Evolutionary conservation across 2,113 vertebrate species (phyloP), one percentile per base, ranked within the genome.

Genomic region (Acrocephalus kingi): DNA sequence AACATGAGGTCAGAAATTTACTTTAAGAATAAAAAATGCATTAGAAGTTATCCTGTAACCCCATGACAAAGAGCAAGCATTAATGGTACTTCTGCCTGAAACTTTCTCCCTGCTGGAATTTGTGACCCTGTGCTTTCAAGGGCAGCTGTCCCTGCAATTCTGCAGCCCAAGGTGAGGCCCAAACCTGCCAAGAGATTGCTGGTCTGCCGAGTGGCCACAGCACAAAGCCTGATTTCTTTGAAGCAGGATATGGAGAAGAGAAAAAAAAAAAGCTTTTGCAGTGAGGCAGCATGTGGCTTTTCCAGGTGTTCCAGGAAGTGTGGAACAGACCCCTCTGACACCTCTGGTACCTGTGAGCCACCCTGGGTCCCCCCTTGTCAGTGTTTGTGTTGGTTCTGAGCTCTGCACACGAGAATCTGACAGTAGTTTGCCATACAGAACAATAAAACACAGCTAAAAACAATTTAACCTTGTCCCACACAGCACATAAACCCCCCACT

Each of bases 341-440:
- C 33, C 56, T 11, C 54, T 46, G 64, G 61, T 46, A 43, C 31
- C 14, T 37, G 16, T 19, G 20, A 66, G 58, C 15, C 33, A 58
- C 31, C 20, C 33, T 31, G 15, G 23, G 43, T 33, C 7, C 27
- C 31, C 11, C 18, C 5, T 21, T 17, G 18, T 13, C 30, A 39
- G 37, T 5, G 37, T 55, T 68, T 49, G 25, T 51, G 41, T 13
- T 46, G 69, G 9, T 21, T 13, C 49, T 43, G 56, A 87, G 77
- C 41, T 59, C 51, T 15, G 2, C 30, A 23, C 28, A 15, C 0
- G 0, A 66, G 22, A 33, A 51, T 82, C 28, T 58, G 30, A 49
- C 55, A 4, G 0, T 1, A 21, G 19, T 68, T 72, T 87, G 84
- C 49, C 73, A 15, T 27, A 49, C 13, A 62, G 58, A 91, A 22